These are phyloP conservation scores for Aphelenchoides besseyi DNA, from an alignment of 1,140 invertebrate species.

Conservation along the genomic window DNA sequence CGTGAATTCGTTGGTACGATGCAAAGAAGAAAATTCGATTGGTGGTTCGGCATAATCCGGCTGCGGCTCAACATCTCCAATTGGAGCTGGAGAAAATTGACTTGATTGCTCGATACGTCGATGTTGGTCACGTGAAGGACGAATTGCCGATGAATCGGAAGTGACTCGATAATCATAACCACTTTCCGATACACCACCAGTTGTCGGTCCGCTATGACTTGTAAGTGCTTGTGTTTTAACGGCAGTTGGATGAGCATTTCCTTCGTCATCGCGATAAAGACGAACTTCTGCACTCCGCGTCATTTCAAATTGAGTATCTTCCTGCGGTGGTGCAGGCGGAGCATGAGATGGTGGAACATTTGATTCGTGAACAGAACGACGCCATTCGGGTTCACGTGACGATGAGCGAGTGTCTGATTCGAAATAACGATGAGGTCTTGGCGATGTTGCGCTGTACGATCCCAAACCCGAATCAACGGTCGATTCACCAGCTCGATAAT, in stretches of 20 bases:
- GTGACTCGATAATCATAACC: constrained; percentile 26
- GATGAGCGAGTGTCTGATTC: constrained; percentile 18
- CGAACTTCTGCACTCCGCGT: constrained; percentile 41
- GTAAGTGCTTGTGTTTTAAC: constrained; percentile 25
- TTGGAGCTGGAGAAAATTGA: not conserved
- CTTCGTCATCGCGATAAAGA: constrained; percentile 26
- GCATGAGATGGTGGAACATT: not conserved
- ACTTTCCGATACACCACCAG: not conserved
- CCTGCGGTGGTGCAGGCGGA: constrained; percentile 8
- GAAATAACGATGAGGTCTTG: constrained; percentile 30
- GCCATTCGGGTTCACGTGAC: constrained; percentile 29
- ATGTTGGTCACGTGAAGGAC: not conserved
- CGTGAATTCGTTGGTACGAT: not conserved
- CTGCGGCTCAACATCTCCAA: constrained; percentile 19
- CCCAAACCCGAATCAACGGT: constrained; percentile 20
- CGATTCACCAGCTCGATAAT: constrained; percentile 7
- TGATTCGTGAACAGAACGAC: not conserved
- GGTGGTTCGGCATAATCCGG: constrained; percentile 6
- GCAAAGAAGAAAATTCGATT: not conserved
- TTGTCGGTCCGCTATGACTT: constrained; percentile 7
- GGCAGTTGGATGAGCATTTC: constrained; percentile 12
- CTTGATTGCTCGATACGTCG: not conserved
- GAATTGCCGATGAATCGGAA: constrained; percentile 5
- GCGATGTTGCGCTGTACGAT: constrained; percentile 2
- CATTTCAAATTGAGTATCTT: constrained; percentile 43